Evolutionary conservation across 2,888 invertebrate species (phyloP).

Genomic region (Trilocha varians): DNA sequence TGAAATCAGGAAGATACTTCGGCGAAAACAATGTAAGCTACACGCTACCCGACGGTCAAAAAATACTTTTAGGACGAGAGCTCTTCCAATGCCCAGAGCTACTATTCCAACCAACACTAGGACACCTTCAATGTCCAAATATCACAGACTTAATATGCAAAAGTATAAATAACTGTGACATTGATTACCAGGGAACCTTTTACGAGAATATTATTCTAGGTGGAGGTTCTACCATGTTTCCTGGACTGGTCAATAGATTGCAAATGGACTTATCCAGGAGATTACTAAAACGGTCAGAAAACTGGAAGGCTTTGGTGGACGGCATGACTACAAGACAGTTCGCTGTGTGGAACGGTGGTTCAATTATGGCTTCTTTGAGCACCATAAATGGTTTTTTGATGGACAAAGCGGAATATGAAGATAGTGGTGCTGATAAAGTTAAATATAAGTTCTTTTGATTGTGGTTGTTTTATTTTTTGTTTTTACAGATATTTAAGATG

Average conservation of each 20-base stretch:
- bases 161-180: slow-evolving; percentile 76
- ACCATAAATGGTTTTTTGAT: slow-evolving; percentile 97
- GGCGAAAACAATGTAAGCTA: slow-evolving; percentile 84
- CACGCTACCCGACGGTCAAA: slow-evolving; percentile 88
- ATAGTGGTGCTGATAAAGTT: slow-evolving; percentile 90
- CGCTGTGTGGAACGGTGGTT: slow-evolving; percentile 97
- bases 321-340: slow-evolving; percentile 92
- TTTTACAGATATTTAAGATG: no score
- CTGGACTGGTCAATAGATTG: slow-evolving; percentile 92
- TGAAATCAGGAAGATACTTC: slow-evolving; percentile 64
- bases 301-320: slow-evolving; percentile 80
- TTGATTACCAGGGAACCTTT: slow-evolving; percentile 87
- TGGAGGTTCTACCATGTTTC: slow-evolving; percentile 90
- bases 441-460: slow-evolving; percentile 94
- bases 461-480: neutral
- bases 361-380: slow-evolving; percentile 91
- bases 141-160: slow-evolving; percentile 76
- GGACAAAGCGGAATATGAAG: slow-evolving; percentile 94
- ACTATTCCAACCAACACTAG: slow-evolving; percentile 86
- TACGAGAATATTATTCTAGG: slow-evolving; percentile 91
- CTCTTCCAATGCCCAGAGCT: slow-evolving; percentile 88
- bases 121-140: slow-evolving; percentile 83
- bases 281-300: slow-evolving; percentile 31
- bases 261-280: slow-evolving; percentile 85
- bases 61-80: slow-evolving; percentile 83